Evolutionary conservation across 1,140 invertebrate species (phyloP).

Genomic region (Drosophila repletoides): DNA sequence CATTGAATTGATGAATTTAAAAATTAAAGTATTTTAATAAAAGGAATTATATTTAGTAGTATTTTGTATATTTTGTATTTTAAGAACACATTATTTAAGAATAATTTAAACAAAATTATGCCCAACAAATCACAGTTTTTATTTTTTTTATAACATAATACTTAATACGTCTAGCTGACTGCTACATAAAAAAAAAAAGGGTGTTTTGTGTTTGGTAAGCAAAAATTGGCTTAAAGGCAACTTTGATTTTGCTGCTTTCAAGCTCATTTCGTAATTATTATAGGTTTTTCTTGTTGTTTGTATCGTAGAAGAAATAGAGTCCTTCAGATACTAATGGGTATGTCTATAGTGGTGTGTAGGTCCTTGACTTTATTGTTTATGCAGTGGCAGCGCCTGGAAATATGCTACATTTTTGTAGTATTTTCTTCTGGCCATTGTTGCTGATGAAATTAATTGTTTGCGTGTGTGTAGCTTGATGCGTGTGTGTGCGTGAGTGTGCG

Average conservation of each 20-base stretch:
- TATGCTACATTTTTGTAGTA: constrained; percentile 26
- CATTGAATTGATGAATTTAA: too few species aligned
- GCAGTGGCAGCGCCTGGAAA: background rate
- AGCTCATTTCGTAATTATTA: background rate
- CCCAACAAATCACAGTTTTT: too few species aligned
- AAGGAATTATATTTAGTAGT: too few species aligned
- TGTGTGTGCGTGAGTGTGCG: constrained; percentile 20
- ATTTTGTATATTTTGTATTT: too few species aligned
- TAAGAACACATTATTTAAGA: too few species aligned
- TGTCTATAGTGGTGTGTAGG: background rate
- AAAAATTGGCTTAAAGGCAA: background rate
- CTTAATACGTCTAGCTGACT: too few species aligned
- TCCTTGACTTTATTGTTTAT: constrained; percentile 34
- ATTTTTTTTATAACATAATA: too few species aligned
- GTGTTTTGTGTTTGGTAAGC: background rate
- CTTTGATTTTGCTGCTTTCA: background rate
- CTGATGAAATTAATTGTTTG: constrained; percentile 60
- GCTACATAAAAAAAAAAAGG: too few species aligned
- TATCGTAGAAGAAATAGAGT: background rate
- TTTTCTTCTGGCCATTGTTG: constrained; percentile 35
- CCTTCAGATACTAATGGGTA: background rate
- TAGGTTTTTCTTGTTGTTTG: background rate
- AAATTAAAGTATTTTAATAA: too few species aligned
- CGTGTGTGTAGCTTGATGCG: constrained; percentile 27
- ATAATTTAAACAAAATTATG: too few species aligned